Conservation (phyloP, 2,113 vertebrate genomes). For the Etheostoma spectabile region DNA sequence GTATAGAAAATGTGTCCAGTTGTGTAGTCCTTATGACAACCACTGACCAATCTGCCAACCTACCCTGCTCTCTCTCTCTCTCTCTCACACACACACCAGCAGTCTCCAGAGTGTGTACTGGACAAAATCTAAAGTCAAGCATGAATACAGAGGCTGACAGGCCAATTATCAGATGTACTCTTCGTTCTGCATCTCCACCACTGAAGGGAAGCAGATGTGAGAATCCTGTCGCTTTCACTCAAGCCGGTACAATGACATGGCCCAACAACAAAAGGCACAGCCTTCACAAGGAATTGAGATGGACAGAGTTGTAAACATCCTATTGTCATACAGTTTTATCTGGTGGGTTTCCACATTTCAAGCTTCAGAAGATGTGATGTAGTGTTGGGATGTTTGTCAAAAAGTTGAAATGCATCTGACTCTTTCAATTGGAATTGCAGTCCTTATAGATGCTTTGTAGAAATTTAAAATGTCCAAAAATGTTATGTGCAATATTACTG, state of each 20-base stretch:
- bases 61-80: neutral
- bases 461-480: neutral
- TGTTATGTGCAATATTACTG: neutral
- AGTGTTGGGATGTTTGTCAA: slow-evolving; percentile 42
- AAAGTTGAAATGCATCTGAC: slow-evolving; percentile 18
- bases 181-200: slow-evolving; percentile 65
- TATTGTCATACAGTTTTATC: slow-evolving; percentile 58
- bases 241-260: slow-evolving; percentile 54
- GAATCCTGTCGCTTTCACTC: slow-evolving; percentile 74
- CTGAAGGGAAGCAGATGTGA: slow-evolving; percentile 76
- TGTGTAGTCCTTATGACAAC: neutral
- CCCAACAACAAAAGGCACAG: slow-evolving; percentile 70
- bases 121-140: slow-evolving; percentile 73
- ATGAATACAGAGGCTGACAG: slow-evolving; percentile 79
- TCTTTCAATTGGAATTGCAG: slow-evolving; percentile 11
- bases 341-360: slow-evolving; percentile 53
- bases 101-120: slow-evolving; percentile 48
- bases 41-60: slow-evolving; percentile 19
- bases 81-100: neutral
- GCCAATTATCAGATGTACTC: slow-evolving; percentile 78
- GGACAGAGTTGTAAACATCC: slow-evolving; percentile 65
- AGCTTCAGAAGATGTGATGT: slow-evolving; percentile 32
- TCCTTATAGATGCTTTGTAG: slow-evolving; percentile 7
- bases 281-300: slow-evolving; percentile 58
- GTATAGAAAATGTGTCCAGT: neutral